Base-by-base conservation (phyloP, 1,140 invertebrate genomes). In the Laodelphax striatellus region DNA sequence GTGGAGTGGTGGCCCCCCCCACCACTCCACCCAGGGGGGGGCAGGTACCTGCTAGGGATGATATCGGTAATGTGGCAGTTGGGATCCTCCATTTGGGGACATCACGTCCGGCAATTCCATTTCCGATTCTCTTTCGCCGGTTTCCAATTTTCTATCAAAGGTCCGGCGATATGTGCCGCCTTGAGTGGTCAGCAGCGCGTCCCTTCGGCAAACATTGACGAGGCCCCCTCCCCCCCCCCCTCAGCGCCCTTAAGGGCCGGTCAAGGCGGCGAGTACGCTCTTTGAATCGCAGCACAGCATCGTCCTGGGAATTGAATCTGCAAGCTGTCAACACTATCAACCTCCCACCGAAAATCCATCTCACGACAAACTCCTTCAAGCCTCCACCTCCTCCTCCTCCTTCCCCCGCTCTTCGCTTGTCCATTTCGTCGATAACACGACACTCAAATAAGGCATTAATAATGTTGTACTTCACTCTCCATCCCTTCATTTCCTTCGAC, bases 181-280 rank as follows among this genome's bases (percentile, higher is more conserved):
- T 50, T 50, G 46, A 50, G 46, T 50, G 46, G 46, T 50, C 46
- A 50, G 43, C 43, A 19, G 46, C 46, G 46, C 46, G 46, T 50
- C 46, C 46, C 46, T 50, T 50, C 46, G 46, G 46, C 46, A 50
- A 50, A 50, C 46, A 50, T 50, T 50, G 46, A 50, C 46, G 46
- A 50, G 16, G 46, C 6, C 34, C 34, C 34, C 11, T 11, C 34
- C 34, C 34, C 9, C 34, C 34, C 34, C 8, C 34, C 34, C 10
- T 13, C 9, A 13, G 34, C 28, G 21, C 46, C 21, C 43, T 46
- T 46, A 46, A 46, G 43, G 46, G 21, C 46, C 46, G 21, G 46
- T 17, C 46, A 22, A 50, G 21, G 21, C 46, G 21, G 46, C 46
- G 46, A 17, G 9, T 5, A 50, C 46, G 46, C 46, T 50, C 46